Conservation (phyloP, 1,140 invertebrate species). For the Mycetomoellerius zeteki region DNA sequence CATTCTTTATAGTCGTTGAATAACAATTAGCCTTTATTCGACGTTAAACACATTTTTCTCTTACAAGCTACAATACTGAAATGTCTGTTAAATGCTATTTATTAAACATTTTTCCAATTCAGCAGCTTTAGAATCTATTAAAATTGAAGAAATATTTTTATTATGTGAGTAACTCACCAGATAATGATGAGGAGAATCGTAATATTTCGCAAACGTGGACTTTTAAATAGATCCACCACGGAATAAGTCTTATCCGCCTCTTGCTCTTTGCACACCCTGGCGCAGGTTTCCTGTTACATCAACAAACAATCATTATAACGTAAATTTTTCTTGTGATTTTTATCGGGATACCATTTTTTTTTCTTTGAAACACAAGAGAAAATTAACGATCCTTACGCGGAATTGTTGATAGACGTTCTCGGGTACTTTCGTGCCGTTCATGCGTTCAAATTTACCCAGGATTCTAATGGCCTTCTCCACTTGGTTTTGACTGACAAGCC, state of each 20-base stretch:
- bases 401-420: constrained; percentile 92
- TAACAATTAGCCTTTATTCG: constrained; percentile 27
- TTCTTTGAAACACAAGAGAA: not conserved
- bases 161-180: constrained; percentile 87
- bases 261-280: constrained; percentile 90
- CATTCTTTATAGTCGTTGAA: not conserved
- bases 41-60: not conserved
- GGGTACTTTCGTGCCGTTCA: constrained; percentile 92
- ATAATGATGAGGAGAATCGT: constrained; percentile 92
- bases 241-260: constrained; percentile 91
- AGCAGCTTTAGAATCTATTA: not conserved
- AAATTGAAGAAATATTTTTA: not conserved
- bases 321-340: not conserved
- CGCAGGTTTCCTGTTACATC: constrained; percentile 88
- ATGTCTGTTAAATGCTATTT: not conserved
- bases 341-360: not conserved
- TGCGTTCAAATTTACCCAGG: constrained; percentile 92
- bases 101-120: not conserved
- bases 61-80: not conserved
- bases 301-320: not conserved
- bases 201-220: constrained; percentile 90
- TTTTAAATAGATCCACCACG: constrained; percentile 92
- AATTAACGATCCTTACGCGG: constrained; percentile 55
- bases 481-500: constrained; percentile 94
- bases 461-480: constrained; percentile 92